Conservation (phyloP, 2,888 invertebrate species). For the Phragmatobia fuliginosa region DNA sequence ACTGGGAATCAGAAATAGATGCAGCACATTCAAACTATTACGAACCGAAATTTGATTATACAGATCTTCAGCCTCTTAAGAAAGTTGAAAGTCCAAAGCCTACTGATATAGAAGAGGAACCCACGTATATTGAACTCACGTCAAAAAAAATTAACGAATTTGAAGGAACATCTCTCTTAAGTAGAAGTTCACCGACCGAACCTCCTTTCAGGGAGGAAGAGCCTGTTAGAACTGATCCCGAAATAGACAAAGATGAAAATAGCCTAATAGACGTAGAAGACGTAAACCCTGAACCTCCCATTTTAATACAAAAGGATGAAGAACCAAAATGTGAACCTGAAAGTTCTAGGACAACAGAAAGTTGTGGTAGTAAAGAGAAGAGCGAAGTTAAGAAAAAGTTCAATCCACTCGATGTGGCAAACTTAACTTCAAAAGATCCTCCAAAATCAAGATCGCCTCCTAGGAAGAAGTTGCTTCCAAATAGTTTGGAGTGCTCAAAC, state of each 20-base stretch:
- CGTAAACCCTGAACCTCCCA: constrained; percentile 65
- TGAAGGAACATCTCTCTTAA: constrained; percentile 61
- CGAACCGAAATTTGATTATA: constrained; percentile 79
- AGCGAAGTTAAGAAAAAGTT: constrained; percentile 83
- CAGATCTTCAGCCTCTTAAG: constrained; percentile 77
- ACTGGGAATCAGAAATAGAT: constrained; percentile 85
- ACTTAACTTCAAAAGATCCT: constrained; percentile 88
- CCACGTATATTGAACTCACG: constrained; percentile 81
- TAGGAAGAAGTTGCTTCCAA: constrained; percentile 81
- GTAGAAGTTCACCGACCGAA: constrained; percentile 72
- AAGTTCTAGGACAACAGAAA: constrained; percentile 69
- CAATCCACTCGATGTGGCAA: constrained; percentile 88
- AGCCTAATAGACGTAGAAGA: constrained; percentile 84
- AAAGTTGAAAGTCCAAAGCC: constrained; percentile 79
- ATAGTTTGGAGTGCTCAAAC: constrained; percentile 69
- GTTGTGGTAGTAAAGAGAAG: constrained; percentile 64
- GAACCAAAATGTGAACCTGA: constrained; percentile 59
- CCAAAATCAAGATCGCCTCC: constrained; percentile 83
- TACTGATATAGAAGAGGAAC: constrained; percentile 73
- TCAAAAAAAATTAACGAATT: constrained; percentile 75
- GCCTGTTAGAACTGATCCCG: constrained; percentile 78
- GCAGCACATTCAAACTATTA: constrained; percentile 81
- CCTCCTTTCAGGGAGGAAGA: constrained; percentile 78
- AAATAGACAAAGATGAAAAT: constrained; percentile 81
- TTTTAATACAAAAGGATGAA: constrained; percentile 56